Percentiles rank a stretch among this genome's conserved stretches.
Conservation (phyloP, 2,888 invertebrate species). For the Penaeus monodon region DNA sequence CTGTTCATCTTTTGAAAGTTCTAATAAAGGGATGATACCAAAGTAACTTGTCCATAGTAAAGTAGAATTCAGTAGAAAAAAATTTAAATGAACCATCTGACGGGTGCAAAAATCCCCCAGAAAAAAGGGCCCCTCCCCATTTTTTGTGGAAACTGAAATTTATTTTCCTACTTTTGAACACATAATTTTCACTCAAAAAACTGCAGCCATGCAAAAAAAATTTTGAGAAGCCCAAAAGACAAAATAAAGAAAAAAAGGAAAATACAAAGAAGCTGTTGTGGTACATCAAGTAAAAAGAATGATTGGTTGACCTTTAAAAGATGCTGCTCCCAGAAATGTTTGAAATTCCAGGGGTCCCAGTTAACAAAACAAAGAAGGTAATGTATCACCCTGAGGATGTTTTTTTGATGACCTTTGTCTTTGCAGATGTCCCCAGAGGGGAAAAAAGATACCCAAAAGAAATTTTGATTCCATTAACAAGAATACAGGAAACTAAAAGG, state of each 20-base stretch:
- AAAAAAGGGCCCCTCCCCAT: conserved; percentile 30
- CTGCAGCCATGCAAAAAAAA: not conserved
- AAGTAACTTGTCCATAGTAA: conserved; percentile 19
- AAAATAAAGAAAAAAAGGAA: not conserved
- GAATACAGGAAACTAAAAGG: no score
- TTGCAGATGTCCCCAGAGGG: no score
- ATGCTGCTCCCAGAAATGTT: no score
- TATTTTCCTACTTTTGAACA: conserved; percentile 20
- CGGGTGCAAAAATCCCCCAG: conserved; percentile 24
- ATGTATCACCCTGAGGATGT: no score
- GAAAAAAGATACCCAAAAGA: no score
- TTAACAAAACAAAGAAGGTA: no score
- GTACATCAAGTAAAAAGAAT: not conserved
- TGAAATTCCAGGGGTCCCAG: no score
- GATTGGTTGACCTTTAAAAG: no score
- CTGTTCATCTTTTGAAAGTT: not conserved
- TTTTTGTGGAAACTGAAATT: conserved; percentile 30
- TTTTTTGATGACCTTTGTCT: no score
- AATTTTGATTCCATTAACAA: no score
- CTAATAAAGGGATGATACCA: conserved; percentile 3
- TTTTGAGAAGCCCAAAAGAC: not conserved
- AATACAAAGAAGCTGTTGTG: not conserved
- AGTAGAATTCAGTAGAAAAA: not conserved
- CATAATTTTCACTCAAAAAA: conserved; percentile 8
- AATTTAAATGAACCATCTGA: conserved; percentile 27